Percentiles rank a stretch among this genome's conserved stretches.
phyloP scores from a whole-genome alignment of 2,113 vertebrate genomes.

The Eurystomus gularis region DNA sequence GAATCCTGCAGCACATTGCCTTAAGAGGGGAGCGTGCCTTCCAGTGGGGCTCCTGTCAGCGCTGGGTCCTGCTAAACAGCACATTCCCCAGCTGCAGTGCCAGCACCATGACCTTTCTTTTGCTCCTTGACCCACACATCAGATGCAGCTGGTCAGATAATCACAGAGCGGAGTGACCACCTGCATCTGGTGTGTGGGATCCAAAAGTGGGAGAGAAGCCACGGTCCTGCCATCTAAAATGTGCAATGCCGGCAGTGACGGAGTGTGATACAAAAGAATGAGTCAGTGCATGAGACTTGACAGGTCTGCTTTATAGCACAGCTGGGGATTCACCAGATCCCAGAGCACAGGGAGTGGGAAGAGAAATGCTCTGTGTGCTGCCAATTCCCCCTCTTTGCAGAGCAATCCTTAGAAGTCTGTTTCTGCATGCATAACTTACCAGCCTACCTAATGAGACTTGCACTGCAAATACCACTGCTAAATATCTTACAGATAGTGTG shows the following conservation, averaged over 20 bases:
- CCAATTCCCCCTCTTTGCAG: background rate
- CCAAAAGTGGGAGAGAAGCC: background rate
- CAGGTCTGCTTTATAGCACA: conserved; percentile 46
- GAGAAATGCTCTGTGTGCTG: conserved; percentile 39
- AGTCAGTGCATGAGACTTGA: conserved; percentile 28
- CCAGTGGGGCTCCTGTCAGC: background rate
- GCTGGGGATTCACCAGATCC: conserved; percentile 53
- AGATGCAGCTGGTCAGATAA: conserved; percentile 57
- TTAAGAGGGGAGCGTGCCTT: background rate
- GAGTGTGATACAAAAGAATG: background rate
- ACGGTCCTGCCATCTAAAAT: background rate
- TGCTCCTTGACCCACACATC: conserved; percentile 59
- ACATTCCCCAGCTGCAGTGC: conserved; percentile 46
- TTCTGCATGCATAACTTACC: background rate
- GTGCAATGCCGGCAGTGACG: background rate
- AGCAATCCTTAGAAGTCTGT: background rate
- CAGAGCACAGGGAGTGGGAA: background rate
- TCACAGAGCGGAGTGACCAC: conserved; percentile 31
- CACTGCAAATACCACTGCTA: background rate
- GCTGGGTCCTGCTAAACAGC: background rate
- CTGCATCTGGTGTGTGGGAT: conserved; percentile 29
- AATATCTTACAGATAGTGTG: background rate
- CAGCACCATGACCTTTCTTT: conserved; percentile 25
- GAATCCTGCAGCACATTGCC: background rate
- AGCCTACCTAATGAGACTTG: conserved; percentile 16